Conservation (phyloP, 2,113 vertebrate species). For the Manacus vitellinus region DNA sequence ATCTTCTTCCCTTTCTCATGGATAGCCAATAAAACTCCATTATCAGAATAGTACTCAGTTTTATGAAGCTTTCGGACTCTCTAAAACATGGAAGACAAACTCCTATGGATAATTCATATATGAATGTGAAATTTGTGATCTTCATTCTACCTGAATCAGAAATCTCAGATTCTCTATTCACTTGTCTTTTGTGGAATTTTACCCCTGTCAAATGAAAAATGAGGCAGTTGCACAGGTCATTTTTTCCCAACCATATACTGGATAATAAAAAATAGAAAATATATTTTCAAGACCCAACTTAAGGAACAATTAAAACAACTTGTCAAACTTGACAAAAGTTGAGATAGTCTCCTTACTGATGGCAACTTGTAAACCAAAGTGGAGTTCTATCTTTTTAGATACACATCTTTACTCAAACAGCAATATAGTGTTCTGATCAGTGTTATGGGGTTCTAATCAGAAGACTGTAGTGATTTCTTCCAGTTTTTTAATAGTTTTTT, state of each 20-base stretch:
- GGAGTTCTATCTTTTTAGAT: neutral
- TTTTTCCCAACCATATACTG: neutral
- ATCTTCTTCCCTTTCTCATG: neutral
- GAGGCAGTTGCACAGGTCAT: neutral
- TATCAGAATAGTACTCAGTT: neutral
- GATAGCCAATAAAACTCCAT: neutral
- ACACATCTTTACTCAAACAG: neutral
- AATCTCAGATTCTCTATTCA: neutral
- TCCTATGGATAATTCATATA: neutral
- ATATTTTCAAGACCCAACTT: neutral
- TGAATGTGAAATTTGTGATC: neutral
- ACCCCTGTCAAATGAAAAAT: neutral
- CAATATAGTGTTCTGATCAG: neutral
- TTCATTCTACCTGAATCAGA: neutral
- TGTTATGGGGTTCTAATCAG: neutral
- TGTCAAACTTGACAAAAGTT: neutral
- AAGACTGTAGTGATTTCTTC: neutral
- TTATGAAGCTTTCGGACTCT: neutral
- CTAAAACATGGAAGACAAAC: neutral
- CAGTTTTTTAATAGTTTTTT: neutral
- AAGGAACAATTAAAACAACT: neutral
- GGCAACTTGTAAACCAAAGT: neutral
- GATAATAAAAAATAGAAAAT: neutral
- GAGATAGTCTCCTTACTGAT: neutral
- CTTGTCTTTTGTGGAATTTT: neutral